phyloP scores from a whole-genome alignment of 2,797 vertebrate species.

The Pseudochirops corinnae region DNA sequence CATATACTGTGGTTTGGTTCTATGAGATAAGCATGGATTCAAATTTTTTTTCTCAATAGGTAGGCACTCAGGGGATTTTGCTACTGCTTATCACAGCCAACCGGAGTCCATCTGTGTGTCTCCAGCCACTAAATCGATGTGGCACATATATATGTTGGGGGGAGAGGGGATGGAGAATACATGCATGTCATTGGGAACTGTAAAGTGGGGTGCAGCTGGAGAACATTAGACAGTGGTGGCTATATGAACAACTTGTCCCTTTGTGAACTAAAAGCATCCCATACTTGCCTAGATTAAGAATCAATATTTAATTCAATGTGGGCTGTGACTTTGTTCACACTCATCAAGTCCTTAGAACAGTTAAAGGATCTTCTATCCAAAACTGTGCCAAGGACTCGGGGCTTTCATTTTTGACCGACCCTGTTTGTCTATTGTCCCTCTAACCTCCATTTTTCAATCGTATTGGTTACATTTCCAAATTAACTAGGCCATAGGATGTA shows the following conservation, averaged over 20 bases:
- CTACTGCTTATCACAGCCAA: neutral
- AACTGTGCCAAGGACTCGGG: neutral
- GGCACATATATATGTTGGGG: neutral
- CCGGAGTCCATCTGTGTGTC: neutral
- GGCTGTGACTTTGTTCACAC: neutral
- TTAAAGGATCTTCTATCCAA: neutral
- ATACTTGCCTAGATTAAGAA: neutral
- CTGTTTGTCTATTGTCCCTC: neutral
- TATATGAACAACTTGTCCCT: neutral
- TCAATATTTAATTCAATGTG: no score
- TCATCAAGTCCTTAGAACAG: neutral
- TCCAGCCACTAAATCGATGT: neutral
- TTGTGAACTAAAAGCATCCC: neutral
- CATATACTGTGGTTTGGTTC: neutral
- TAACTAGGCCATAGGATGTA: neutral
- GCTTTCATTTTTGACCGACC: neutral
- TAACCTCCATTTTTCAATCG: neutral
- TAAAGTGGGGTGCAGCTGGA: neutral
- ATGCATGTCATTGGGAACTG: neutral
- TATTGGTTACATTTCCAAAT: neutral
- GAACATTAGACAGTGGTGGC: neutral
- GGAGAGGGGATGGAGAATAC: neutral
- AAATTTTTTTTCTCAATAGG: neutral
- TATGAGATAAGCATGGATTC: neutral
- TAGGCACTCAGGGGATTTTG: neutral